Conservation (phyloP, 2,888 invertebrate genomes). For the Phengaris arion region DNA sequence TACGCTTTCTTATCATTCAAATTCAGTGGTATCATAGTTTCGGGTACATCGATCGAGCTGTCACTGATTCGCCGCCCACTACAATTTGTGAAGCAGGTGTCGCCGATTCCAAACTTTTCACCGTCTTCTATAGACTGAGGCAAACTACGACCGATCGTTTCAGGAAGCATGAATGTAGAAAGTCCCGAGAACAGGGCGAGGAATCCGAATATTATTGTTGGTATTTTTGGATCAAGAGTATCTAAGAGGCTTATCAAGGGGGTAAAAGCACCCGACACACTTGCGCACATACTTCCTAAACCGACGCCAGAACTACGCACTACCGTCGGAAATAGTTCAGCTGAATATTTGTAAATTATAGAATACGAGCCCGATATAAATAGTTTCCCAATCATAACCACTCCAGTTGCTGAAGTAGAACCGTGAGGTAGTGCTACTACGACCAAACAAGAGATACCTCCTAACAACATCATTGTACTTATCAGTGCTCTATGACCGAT, state of each 20-base stretch:
- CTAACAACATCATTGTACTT: conserved; percentile 87
- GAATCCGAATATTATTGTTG: conserved; percentile 87
- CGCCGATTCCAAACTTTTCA: conserved; percentile 89
- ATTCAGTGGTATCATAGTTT: conserved; percentile 70
- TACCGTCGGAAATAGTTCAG: conserved; percentile 92
- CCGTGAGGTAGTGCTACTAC: conserved; percentile 85
- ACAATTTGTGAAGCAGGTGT: conserved; percentile 88
- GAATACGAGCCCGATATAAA: conserved; percentile 92
- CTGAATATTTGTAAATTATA: conserved; percentile 92
- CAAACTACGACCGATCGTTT: conserved; percentile 89
- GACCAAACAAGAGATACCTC: conserved; percentile 87
- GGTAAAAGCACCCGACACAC: conserved; percentile 88
- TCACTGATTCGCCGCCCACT: conserved; percentile 67
- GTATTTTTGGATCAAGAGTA: conserved; percentile 87
- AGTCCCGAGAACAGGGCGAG: conserved; percentile 87
- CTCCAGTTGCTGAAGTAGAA: conserved; percentile 78
- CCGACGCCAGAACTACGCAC: conserved; percentile 91
- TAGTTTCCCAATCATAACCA: conserved; percentile 89
- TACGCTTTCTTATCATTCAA: conserved; percentile 57
- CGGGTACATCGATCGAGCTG: conserved; percentile 60
- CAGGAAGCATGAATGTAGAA: conserved; percentile 86
- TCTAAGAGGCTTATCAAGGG: conserved; percentile 88
- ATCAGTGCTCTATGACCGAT: conserved; percentile 88
- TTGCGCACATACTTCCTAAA: conserved; percentile 90
- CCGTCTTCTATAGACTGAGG: conserved; percentile 91